phyloP scores from a whole-genome alignment of 1,140 invertebrate genomes.

The Triops cancriformis region DNA sequence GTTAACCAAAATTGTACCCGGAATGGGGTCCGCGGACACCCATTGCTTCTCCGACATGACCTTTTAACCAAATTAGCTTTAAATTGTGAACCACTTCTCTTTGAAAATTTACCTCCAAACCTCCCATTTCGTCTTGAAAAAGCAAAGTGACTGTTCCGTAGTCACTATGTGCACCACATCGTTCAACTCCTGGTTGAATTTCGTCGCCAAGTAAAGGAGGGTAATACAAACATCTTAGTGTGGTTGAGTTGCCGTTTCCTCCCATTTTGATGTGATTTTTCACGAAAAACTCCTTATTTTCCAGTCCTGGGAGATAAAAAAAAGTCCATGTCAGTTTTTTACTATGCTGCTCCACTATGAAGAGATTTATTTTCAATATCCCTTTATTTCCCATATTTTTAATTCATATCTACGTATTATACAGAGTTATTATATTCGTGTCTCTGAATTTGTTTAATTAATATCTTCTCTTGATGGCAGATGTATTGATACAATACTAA shows the following conservation, averaged over 20 bases:
- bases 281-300: conserved; percentile 44
- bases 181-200: conserved; percentile 43
- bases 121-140: conserved; percentile 42
- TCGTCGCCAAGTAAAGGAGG: conserved; percentile 45
- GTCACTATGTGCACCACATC: conserved; percentile 50
- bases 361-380: no score
- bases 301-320: not conserved
- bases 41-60: conserved; percentile 50
- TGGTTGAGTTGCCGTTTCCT: conserved; percentile 52
- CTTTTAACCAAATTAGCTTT: not conserved
- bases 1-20: conserved; percentile 67
- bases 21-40: conserved; percentile 63
- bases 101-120: conserved; percentile 38
- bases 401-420: no score
- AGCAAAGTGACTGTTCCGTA: conserved; percentile 42
- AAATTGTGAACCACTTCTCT: not conserved
- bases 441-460: no score
- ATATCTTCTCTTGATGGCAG: no score
- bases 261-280: conserved; percentile 55
- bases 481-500: no score
- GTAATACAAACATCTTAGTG: conserved; percentile 58
- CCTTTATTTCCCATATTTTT: no score
- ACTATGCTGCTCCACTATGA: no score
- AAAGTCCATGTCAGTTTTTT: not conserved
- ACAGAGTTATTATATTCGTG: no score